These are phyloP conservation scores for Trichopria drosophilae DNA, from an alignment of 2,888 invertebrate genomes.

Conservation along the genomic window DNA sequence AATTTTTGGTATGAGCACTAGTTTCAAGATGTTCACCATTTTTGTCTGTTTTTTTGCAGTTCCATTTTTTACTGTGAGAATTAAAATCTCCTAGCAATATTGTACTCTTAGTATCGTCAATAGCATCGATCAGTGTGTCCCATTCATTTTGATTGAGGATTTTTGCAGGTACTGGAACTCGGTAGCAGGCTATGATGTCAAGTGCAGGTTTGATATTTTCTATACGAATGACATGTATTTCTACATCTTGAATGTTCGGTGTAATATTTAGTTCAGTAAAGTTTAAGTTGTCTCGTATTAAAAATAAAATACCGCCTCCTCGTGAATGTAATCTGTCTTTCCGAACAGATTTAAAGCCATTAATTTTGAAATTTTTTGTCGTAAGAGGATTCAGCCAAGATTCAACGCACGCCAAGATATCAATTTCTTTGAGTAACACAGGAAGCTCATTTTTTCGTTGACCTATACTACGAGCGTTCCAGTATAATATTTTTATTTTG, in stretches of 20 bases:
- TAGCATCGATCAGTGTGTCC: slow-evolving; percentile 4
- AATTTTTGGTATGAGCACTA: no score
- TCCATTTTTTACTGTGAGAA: slow-evolving; percentile 15
- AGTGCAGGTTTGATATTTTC: slow-evolving; percentile 3
- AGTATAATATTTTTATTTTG: no score
- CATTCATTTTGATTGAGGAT: slow-evolving; percentile 8
- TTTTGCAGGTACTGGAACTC: slow-evolving; percentile 6
- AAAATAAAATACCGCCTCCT: slow-evolving; percentile 18
- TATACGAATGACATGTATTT: slow-evolving; percentile 11
- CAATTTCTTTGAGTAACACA: background rate
- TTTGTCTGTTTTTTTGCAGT: slow-evolving; percentile 8
- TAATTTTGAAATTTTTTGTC: background rate
- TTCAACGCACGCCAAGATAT: slow-evolving; percentile 13
- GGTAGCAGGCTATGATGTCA: slow-evolving; percentile 9
- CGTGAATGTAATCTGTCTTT: slow-evolving; percentile 1
- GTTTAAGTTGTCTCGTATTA: slow-evolving; percentile 10
- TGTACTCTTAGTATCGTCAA: background rate
- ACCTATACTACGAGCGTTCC: slow-evolving; percentile 12
- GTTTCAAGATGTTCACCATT: no score
- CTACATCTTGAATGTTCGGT: background rate
- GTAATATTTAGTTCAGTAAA: slow-evolving; percentile 6
- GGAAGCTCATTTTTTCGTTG: slow-evolving; percentile 2
- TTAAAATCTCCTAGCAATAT: slow-evolving; percentile 19
- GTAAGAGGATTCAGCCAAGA: background rate
- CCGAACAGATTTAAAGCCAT: slow-evolving; percentile 1